Evolutionary conservation across 2,113 vertebrate species (phyloP).

Genomic region (Beaufortia kweichowensis): DNA sequence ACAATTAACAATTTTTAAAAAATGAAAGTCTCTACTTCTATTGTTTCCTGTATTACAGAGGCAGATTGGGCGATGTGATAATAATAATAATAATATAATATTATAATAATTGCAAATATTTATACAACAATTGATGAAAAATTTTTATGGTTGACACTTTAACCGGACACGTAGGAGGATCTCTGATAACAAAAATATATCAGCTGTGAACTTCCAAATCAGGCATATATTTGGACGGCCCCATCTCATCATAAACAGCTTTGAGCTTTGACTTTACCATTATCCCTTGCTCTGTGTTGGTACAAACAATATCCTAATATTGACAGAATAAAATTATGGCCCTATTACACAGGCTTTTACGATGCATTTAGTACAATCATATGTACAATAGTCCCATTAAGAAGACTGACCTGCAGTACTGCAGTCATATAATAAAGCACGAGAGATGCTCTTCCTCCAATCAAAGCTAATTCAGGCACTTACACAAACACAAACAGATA

Average conservation of each 20-base stretch:
- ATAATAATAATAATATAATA: too few species aligned
- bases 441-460: not conserved
- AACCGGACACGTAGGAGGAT: too few species aligned
- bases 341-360: not conserved
- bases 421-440: conserved; percentile 5
- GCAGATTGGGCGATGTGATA: too few species aligned
- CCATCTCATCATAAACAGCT: not conserved
- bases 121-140: too few species aligned
- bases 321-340: not conserved
- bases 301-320: not conserved
- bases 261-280: too few species aligned
- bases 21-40: too few species aligned
- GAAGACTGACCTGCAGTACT: conserved; percentile 3
- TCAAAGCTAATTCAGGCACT: not conserved
- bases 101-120: too few species aligned
- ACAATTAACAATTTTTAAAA: too few species aligned
- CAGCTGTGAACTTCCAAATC: too few species aligned
- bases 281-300: not conserved
- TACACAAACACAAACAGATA: not conserved
- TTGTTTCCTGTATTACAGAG: too few species aligned
- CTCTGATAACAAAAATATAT: too few species aligned
- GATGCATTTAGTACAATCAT: conserved; percentile 1
- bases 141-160: too few species aligned
- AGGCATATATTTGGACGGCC: not conserved
- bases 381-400: not conserved